Conservation (phyloP, 2,113 vertebrate genomes). For the Tyrannus savana region DNA sequence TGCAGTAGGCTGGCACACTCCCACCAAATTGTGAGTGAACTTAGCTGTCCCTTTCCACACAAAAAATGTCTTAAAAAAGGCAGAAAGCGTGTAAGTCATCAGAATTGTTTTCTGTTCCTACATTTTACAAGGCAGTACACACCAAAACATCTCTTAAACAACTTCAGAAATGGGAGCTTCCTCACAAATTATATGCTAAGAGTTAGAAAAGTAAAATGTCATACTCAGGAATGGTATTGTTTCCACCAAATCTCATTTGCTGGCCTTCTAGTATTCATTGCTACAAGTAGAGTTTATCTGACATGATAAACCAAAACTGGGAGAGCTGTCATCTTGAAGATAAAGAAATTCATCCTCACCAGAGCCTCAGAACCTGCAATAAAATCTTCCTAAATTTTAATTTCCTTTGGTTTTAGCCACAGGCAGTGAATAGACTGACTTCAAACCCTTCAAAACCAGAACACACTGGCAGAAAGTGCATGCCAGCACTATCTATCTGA, state of each 20-base stretch:
- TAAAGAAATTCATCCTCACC: background rate
- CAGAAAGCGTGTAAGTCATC: rapidly evolving
- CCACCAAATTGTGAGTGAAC: background rate
- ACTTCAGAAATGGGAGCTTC: background rate
- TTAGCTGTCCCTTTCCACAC: background rate
- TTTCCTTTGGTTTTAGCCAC: background rate
- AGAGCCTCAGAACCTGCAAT: background rate
- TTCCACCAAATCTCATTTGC: background rate
- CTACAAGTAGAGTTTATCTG: background rate
- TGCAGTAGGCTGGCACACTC: background rate
- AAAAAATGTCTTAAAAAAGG: background rate
- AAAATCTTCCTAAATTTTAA: background rate
- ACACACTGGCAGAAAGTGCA: background rate
- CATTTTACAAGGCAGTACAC: background rate
- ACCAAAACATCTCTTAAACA: background rate
- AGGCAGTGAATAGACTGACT: rapidly evolving
- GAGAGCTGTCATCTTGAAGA: background rate
- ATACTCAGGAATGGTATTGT: no score
- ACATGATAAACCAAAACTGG: background rate
- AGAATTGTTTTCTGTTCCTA: background rate
- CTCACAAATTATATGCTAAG: background rate
- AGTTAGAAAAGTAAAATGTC: background rate
- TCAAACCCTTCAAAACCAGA: background rate
- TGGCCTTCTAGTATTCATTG: background rate
- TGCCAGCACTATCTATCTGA: rapidly evolving